Base-by-base conservation (phyloP, 1,140 invertebrate genomes). In the Aphis craccivora region DNA sequence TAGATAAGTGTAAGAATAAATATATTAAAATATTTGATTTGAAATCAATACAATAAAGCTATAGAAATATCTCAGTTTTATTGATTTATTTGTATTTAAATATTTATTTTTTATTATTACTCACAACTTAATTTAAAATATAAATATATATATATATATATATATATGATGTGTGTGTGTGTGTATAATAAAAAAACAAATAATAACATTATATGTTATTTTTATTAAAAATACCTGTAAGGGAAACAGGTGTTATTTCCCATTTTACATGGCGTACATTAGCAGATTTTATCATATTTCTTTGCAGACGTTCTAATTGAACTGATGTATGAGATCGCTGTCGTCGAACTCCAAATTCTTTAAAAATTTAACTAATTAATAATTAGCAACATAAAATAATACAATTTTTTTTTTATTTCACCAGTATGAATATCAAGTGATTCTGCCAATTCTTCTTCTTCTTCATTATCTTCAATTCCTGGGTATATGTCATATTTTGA, bases 251-350 rank as follows among this genome's bases (percentile, higher is more conserved):
- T 40, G 90, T 95, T 60, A 96, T 95, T 94, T 98, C 97, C 97
- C 97, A 98, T 95, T 98, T 98, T 53, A 98, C 95, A 94, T 97
- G 96, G 95, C 97, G 97, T 6, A 97, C 97, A 96, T 97, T 97
- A n/a, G 97, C 96, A 94, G 97, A 97, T 95, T 97, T 97, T 95
- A 98, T 97, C 94, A 97, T 97, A 93, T 98, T 98, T 94, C 97
- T 97, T 94, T 98, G 98, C 95, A 99, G 96, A 95, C 98, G 98
- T 94, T 99, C 98, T 86, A 99, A 95, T 94, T 98, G 96, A 94
- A 98, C 97, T 45, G 98, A 98, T 81, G 98, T 99, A 95, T 99
- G 98, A 20, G 98, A 98, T 94, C 97, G 96, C 94, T 97, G 96
- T 93, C 97, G 95, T 94, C 97, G 96, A n/a, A 96, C 96, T 94